phyloP scores from a whole-genome alignment of 2,888 invertebrate genomes.

The Dryobotodes eremita region DNA sequence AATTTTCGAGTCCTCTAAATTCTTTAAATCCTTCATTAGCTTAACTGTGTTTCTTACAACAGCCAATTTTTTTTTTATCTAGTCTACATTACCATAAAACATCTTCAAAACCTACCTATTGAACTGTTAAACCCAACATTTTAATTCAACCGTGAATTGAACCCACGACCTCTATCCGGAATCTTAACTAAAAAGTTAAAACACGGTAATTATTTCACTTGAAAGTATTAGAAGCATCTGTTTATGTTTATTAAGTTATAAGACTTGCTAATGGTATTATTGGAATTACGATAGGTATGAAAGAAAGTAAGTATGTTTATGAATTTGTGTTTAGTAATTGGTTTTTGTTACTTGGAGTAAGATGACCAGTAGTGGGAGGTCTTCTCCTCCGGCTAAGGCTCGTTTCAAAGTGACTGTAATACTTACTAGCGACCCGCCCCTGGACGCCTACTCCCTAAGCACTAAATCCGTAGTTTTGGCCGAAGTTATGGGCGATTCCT shows the following conservation, averaged over 20 bases:
- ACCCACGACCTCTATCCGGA: slow-evolving; percentile 35
- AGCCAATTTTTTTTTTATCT: background rate
- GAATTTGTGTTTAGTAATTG: background rate
- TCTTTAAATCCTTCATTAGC: background rate
- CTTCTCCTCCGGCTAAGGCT: too few species aligned
- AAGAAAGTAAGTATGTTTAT: background rate
- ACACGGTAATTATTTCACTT: slow-evolving; percentile 36
- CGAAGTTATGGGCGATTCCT: too few species aligned
- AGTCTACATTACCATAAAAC: background rate
- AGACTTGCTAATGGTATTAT: slow-evolving; percentile 14
- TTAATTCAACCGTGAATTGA: slow-evolving; percentile 47
- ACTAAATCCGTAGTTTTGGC: too few species aligned
- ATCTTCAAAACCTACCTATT: background rate
- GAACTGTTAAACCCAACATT: slow-evolving; percentile 23
- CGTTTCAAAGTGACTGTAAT: too few species aligned
- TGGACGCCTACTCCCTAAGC: too few species aligned
- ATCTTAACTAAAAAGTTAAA: slow-evolving; percentile 39
- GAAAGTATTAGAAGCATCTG: slow-evolving; percentile 13
- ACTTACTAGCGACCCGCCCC: too few species aligned
- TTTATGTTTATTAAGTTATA: slow-evolving; percentile 12
- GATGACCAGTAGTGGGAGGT: too few species aligned
- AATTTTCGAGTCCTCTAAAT: background rate
- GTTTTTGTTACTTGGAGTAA: background rate
- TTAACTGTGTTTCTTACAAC: background rate
- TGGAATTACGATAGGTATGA: background rate